Percentiles rank a stretch among this genome's conserved stretches.
These are phyloP conservation scores for Lobophora halterata DNA, from an alignment of 2,888 invertebrate genomes.

Conservation along the genomic window DNA sequence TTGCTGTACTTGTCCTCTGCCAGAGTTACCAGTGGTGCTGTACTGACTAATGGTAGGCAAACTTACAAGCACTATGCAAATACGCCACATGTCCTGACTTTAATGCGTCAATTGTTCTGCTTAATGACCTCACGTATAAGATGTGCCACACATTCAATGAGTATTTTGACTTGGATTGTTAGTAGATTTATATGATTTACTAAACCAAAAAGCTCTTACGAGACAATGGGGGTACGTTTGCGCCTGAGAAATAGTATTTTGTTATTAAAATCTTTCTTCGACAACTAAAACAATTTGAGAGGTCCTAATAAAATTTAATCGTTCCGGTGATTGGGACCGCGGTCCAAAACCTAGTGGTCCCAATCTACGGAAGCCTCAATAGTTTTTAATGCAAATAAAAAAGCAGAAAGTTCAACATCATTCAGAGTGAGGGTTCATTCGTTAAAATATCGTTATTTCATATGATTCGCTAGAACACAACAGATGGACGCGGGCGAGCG, in stretches of 20 bases:
- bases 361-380: too few species aligned
- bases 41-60: too few species aligned
- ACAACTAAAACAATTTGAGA: too few species aligned
- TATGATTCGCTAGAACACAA: conserved; percentile 7
- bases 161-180: conserved; percentile 12
- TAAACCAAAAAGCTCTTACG: not conserved
- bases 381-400: too few species aligned
- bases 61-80: conserved; percentile 22
- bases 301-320: too few species aligned
- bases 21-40: conserved; percentile 5
- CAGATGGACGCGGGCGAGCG: conserved; percentile 9
- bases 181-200: not conserved
- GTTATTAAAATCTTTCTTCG: too few species aligned
- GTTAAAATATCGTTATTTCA: conserved; percentile 5
- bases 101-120: conserved; percentile 22
- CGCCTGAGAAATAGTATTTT: too few species aligned
- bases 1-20: not conserved
- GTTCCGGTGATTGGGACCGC: too few species aligned
- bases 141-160: conserved; percentile 11
- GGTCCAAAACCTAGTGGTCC: too few species aligned
- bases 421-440: not conserved
- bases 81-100: conserved; percentile 22
- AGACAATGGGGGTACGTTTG: not conserved
- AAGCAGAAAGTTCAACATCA: not conserved
- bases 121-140: conserved; percentile 14